Percentiles rank a stretch among this genome's conserved stretches.
These are phyloP conservation scores for Phrynosoma blainvillii DNA, from an alignment of 2,113 vertebrate species.

Conservation along the genomic window DNA sequence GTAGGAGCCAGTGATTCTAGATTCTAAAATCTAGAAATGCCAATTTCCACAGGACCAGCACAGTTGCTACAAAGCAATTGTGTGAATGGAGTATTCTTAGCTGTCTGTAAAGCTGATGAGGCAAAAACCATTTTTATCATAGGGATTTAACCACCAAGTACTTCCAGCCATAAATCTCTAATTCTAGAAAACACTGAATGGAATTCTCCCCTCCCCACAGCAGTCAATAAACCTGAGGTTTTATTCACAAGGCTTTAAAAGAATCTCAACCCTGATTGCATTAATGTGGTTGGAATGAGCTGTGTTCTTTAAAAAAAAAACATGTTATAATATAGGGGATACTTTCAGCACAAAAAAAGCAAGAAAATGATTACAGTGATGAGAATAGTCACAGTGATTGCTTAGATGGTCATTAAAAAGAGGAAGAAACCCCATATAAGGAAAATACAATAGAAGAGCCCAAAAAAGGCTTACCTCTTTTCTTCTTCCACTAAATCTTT, in stretches of 20 bases:
- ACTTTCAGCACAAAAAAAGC: conserved; percentile 9
- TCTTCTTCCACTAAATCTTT: neutral
- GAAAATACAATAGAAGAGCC: neutral
- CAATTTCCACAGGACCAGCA: neutral
- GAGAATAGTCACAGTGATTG: neutral
- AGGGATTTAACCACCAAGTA: conserved; percentile 15
- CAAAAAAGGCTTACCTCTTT: no score
- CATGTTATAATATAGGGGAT: conserved; percentile 23
- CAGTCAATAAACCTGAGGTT: neutral
- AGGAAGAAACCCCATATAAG: neutral
- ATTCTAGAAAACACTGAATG: conserved; percentile 10
- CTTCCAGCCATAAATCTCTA: conserved; percentile 13
- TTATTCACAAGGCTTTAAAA: conserved; percentile 14
- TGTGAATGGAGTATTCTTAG: neutral
- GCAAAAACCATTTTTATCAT: neutral
- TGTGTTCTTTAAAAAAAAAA: neutral
- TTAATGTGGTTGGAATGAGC: neutral
- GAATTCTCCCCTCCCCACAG: neutral
- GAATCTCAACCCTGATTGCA: neutral
- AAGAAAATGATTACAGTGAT: neutral
- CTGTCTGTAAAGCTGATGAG: neutral
- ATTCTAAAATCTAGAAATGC: neutral
- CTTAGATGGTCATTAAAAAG: conserved; percentile 6
- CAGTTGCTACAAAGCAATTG: neutral
- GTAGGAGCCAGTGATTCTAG: no score